Base-by-base conservation (phyloP, 2,888 invertebrate species). In the Phyto melanocephala region DNA sequence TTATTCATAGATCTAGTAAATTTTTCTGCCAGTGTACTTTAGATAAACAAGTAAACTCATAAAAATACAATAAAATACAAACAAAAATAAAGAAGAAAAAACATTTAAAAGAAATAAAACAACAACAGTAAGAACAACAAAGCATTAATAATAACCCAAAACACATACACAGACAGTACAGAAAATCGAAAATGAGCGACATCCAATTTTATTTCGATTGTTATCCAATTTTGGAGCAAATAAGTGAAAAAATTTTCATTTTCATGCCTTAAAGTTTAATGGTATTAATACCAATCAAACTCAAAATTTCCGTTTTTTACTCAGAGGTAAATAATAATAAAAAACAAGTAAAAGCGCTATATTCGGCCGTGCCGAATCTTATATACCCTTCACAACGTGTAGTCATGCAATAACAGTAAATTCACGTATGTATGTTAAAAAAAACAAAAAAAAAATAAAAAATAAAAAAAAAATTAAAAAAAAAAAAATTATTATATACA, bases 171-270 rank as follows among this genome's bases (percentile, higher is more conserved):
- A 45, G 45, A 68, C 42, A 58, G 15, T 47, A 58, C 63, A 83
- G 80, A 50, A 85, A 87, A 85, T 84, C 84, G 86, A 87, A 88
- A 89, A 89, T 89, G 87, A 88, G 87, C 88, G 85, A 90, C 88
- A 90, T 89, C 90, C 88, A 90, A 90, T 90, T 90, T 90, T 88
- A 88, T 86, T 88, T 89, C 90, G 90, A 90, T 90, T 90, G 88
- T 89, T 89, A 90, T 90, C 89, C 90, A 90, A 90, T 90, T 90
- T 90, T 86, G 81, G 82, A 84, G 87, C 87, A 88, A 89, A 88
- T 88, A 87, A 88, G 88, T 88, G 87, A 87, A 89, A 89, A 88
- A 88, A 88, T 88, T 83, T 83, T 75, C 68, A 85, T 88, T 85
- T 88, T 86, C 85, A 85, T 87, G 86, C 87, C 88, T 85, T 72